Conservation (phyloP, 1,140 invertebrate genomes). For the Drosophila funebris region DNA sequence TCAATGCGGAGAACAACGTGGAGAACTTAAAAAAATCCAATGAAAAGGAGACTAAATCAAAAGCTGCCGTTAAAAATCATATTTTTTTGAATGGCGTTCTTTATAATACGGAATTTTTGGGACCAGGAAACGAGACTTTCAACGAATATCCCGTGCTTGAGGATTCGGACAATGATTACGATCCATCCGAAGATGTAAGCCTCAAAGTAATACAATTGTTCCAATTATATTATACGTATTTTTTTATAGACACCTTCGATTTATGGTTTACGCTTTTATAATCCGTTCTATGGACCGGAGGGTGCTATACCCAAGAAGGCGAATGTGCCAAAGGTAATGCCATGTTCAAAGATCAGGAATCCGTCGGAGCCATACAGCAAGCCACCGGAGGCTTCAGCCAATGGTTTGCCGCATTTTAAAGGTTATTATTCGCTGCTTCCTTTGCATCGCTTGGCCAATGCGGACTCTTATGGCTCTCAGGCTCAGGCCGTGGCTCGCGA, state of each 20-base stretch:
- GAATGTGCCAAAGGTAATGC: neutral
- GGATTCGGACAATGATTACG: neutral
- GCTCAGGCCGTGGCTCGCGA: neutral
- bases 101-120: slow-evolving; percentile 1
- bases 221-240: too few relatives aligned
- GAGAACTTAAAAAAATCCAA: neutral
- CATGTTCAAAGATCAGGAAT: neutral
- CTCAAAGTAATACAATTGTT: neutral
- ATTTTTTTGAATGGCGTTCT: slow-evolving; percentile 7
- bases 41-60: too few relatives aligned
- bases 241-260: slow-evolving; percentile 2
- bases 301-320: neutral
- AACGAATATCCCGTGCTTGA: neutral
- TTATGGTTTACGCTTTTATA: slow-evolving; percentile 24
- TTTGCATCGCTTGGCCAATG: neutral
- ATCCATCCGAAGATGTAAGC: slow-evolving; percentile 11
- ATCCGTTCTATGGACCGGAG: slow-evolving; percentile 10
- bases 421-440: neutral
- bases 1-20: neutral
- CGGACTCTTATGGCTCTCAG: neutral
- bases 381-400: neutral
- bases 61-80: neutral
- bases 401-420: neutral
- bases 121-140: neutral
- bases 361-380: neutral